Conservation (phyloP, 2,888 invertebrate genomes). For the Tribolium freemani region DNA sequence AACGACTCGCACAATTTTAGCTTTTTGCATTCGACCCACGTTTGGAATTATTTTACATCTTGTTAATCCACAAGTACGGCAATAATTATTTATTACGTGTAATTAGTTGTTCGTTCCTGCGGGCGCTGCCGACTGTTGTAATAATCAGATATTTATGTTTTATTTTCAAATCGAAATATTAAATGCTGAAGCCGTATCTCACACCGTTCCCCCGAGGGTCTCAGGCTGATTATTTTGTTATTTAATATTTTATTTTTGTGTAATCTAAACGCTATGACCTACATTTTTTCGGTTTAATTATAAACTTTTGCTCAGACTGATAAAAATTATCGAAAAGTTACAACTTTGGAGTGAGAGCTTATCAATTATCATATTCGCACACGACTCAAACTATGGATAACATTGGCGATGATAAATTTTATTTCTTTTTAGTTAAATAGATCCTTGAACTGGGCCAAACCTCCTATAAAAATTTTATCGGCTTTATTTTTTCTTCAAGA, state of each 20-base stretch:
- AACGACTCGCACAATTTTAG: not conserved
- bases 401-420: not conserved
- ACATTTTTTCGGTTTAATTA: conserved; percentile 9
- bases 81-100: conserved; percentile 26
- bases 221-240: conserved; percentile 8
- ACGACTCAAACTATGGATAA: not conserved
- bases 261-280: conserved; percentile 10
- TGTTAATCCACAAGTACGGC: not conserved
- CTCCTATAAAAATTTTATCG: not conserved
- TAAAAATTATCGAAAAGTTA: conserved; percentile 10
- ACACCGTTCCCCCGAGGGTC: conserved; percentile 5
- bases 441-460: not conserved
- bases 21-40: not conserved
- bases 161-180: not conserved
- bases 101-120: conserved; percentile 13
- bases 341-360: not conserved
- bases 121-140: conserved; percentile 7
- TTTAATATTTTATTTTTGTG: conserved; percentile 1
- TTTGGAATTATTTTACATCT: conserved; percentile 7
- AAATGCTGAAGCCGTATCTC: conserved; percentile 10
- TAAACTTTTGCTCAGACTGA: not conserved
- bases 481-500: not conserved
- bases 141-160: not conserved
- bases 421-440: conserved; percentile 7
- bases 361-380: not conserved